These are phyloP conservation scores for Cryptus viduatorius DNA, from an alignment of 2,888 invertebrate species.

Conservation along the genomic window DNA sequence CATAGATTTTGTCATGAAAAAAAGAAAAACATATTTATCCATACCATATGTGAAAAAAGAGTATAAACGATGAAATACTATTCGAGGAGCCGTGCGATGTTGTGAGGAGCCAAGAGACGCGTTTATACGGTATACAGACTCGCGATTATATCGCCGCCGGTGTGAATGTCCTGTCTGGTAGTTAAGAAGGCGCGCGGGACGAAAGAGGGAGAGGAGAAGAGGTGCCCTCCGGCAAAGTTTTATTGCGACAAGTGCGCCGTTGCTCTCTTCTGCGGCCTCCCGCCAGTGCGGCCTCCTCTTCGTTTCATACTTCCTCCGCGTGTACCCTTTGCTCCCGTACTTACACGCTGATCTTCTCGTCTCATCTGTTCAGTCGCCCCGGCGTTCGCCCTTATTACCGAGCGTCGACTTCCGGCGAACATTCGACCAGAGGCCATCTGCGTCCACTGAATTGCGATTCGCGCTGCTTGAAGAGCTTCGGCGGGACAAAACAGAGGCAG, in stretches of 20 bases:
- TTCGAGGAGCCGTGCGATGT: background rate
- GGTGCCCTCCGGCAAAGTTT: conserved; percentile 77
- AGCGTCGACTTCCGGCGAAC: conserved; percentile 62
- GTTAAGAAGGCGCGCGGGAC: conserved; percentile 57
- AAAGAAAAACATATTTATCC: background rate
- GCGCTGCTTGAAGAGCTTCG: conserved; percentile 40
- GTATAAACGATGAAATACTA: conserved; percentile 8
- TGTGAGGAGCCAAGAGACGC: conserved; percentile 15
- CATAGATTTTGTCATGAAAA: background rate
- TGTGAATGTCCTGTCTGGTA: conserved; percentile 67
- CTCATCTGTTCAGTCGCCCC: conserved; percentile 60
- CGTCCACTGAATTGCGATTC: conserved; percentile 47
- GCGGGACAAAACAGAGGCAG: conserved; percentile 1
- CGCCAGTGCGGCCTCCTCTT: conserved; percentile 78
- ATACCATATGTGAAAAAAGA: background rate
- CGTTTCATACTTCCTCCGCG: conserved; percentile 53
- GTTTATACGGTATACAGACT: conserved; percentile 1
- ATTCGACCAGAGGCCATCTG: conserved; percentile 46
- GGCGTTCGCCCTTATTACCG: conserved; percentile 46
- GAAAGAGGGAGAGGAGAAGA: conserved; percentile 45
- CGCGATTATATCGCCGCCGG: conserved; percentile 62
- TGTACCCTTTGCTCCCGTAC: conserved; percentile 16
- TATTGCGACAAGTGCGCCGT: conserved; percentile 82
- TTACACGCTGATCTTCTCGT: conserved; percentile 63
- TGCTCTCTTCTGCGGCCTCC: conserved; percentile 81